Conservation (phyloP, 1,140 invertebrate species). For the Sarcophaga bullata region DNA sequence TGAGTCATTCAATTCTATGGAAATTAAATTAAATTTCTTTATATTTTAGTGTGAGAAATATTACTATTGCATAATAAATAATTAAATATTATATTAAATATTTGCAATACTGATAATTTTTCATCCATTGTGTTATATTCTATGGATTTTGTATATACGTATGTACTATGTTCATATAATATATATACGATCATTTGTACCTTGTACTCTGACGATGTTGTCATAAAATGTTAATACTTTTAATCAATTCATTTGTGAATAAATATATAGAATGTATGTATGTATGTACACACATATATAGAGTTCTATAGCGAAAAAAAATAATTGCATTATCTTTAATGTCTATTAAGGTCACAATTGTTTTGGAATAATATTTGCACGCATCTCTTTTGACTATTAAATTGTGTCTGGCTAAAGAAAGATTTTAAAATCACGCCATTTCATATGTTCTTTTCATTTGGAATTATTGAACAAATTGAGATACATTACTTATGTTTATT, state of each 20-base stretch:
- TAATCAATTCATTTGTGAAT: background rate
- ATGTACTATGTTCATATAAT: background rate
- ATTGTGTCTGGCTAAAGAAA: too few relatives aligned
- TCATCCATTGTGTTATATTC: background rate
- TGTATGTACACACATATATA: too few relatives aligned
- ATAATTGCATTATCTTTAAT: background rate
- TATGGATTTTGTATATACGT: background rate
- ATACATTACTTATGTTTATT: background rate
- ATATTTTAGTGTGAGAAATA: background rate
- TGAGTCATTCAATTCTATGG: background rate
- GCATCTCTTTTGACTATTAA: background rate
- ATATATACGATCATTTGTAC: background rate
- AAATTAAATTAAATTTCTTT: background rate
- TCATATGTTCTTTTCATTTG: background rate
- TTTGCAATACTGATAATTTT: background rate
- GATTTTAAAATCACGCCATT: conserved; percentile 11
- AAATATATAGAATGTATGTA: too few relatives aligned
- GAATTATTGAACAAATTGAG: background rate
- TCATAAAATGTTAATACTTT: background rate
- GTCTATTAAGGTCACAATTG: background rate
- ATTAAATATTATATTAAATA: background rate
- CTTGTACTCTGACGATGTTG: background rate
- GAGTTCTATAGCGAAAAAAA: too few relatives aligned
- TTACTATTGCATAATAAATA: background rate
- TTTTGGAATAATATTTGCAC: background rate